Evolutionary conservation across 2,888 invertebrate genomes (phyloP).

Genomic region (Ceramica pisi): DNA sequence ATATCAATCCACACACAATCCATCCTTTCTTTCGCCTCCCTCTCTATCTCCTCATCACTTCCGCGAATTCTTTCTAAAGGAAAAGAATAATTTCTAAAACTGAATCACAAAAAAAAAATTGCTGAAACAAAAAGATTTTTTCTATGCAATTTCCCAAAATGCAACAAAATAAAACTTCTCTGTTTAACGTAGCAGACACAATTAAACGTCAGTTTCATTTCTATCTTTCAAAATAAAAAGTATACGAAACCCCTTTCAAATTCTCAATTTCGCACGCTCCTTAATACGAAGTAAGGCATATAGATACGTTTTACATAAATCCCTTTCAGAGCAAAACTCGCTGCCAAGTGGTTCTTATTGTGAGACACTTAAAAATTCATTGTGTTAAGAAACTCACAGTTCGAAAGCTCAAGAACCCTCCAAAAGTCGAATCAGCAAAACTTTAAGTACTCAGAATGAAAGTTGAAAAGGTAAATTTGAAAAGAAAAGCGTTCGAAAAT

Average conservation of each 20-base stretch:
- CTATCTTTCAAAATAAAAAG: too few relatives aligned
- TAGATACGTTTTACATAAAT: background rate
- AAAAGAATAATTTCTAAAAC: too few relatives aligned
- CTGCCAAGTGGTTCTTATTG: conserved; percentile 39
- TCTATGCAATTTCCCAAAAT: too few relatives aligned
- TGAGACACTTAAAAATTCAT: conserved; percentile 57
- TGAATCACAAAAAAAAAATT: too few relatives aligned
- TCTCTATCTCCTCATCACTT: too few relatives aligned
- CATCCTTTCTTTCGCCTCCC: too few relatives aligned
- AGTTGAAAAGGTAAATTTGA: conserved; percentile 49
- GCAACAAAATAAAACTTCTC: too few relatives aligned
- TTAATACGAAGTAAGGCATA: conserved; percentile 18
- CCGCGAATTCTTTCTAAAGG: too few relatives aligned
- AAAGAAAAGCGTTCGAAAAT: conserved; percentile 24
- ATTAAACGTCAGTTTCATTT: too few relatives aligned
- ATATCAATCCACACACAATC: too few relatives aligned
- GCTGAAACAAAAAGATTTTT: too few relatives aligned
- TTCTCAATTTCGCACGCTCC: background rate
- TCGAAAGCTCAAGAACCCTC: conserved; percentile 27
- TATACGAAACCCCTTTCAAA: background rate
- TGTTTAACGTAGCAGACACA: too few relatives aligned
- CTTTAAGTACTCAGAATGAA: conserved; percentile 35
- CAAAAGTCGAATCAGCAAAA: conserved; percentile 37
- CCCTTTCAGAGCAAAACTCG: conserved; percentile 15
- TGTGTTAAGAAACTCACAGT: conserved; percentile 50